Percentiles rank a stretch among this genome's conserved stretches.
These are phyloP conservation scores for Phycodurus eques DNA, from an alignment of 2,113 vertebrate species.

Conservation along the genomic window DNA sequence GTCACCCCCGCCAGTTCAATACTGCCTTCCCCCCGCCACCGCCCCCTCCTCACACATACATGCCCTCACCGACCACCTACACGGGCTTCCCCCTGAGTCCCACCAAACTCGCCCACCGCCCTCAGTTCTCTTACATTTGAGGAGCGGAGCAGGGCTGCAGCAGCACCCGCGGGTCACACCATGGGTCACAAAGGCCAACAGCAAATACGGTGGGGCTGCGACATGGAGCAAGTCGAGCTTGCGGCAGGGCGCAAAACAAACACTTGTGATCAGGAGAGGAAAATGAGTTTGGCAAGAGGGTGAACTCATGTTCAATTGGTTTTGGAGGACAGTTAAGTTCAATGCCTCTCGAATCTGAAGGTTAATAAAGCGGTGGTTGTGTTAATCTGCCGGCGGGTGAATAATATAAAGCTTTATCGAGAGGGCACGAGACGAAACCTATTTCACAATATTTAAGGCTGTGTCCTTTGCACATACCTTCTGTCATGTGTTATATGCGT, in stretches of 20 bases:
- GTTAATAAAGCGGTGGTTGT: constrained; percentile 25
- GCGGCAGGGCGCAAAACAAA: constrained; percentile 45
- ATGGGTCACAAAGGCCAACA: constrained; percentile 28
- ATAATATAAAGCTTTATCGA: constrained; percentile 20
- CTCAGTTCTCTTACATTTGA: constrained; percentile 96
- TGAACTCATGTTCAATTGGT: not conserved
- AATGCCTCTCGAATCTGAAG: constrained; percentile 10
- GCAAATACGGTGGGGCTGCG: constrained; percentile 40
- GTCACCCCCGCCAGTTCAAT: constrained; percentile 79
- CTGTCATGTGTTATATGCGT: constrained; percentile 66
- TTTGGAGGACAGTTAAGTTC: constrained; percentile 7
- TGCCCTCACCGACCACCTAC: constrained; percentile 87
- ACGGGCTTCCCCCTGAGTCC: constrained; percentile 93
- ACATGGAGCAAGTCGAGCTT: constrained; percentile 51
- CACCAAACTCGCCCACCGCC: constrained; percentile 82
- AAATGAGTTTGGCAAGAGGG: not conserved
- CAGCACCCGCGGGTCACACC: constrained; percentile 35
- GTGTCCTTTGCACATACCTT: constrained; percentile 91
- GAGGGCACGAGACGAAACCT: constrained; percentile 19
- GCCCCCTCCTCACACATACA: constrained; percentile 86
- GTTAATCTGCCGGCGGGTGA: not conserved
- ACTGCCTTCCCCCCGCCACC: constrained; percentile 79
- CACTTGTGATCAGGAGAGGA: constrained; percentile 27
- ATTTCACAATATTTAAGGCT: constrained; percentile 67
- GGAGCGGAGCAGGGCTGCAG: constrained; percentile 37